These are phyloP conservation scores for Automeris io DNA, from an alignment of 2,888 invertebrate species.

Conservation along the genomic window DNA sequence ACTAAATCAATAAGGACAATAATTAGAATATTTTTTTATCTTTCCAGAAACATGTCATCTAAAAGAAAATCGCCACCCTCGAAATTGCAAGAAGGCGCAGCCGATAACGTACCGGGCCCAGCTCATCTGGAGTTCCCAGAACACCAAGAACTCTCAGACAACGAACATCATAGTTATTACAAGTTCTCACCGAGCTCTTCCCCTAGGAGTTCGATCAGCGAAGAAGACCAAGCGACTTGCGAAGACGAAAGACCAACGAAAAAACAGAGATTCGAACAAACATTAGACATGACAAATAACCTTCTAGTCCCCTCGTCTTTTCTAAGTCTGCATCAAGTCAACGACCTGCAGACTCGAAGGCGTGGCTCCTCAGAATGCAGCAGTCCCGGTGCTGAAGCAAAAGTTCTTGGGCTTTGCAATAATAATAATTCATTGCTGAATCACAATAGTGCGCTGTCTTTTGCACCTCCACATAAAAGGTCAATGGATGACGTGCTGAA, in stretches of 20 bases:
- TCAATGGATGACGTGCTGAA: conserved; percentile 95
- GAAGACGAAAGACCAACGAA: conserved; percentile 79
- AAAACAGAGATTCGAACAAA: conserved; percentile 77
- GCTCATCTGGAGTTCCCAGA: conserved; percentile 66
- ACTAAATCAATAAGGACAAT: neutral
- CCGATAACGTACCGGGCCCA: conserved; percentile 73
- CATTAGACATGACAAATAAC: conserved; percentile 79
- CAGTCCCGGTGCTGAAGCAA: conserved; percentile 82
- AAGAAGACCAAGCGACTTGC: conserved; percentile 76
- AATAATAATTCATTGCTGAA: conserved; percentile 81
- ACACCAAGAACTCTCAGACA: conserved; percentile 59
- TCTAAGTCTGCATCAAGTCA: conserved; percentile 76
- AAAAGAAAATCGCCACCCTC: conserved; percentile 97
- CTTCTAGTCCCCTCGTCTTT: conserved; percentile 73
- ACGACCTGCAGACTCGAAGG: conserved; percentile 66
- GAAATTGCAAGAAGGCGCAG: conserved; percentile 88
- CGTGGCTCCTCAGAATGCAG: conserved; percentile 83
- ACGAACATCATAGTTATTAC: conserved; percentile 58
- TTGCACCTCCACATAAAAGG: conserved; percentile 79
- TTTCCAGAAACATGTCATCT: conserved; percentile 95
- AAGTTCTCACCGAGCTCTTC: conserved; percentile 70
- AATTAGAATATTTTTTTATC: conserved; percentile 35
- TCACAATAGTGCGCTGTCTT: conserved; percentile 74
- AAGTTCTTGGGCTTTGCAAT: conserved; percentile 80
- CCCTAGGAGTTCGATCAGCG: conserved; percentile 69